These are phyloP conservation scores for Ophthalmolycus amberensis DNA, from an alignment of 2,113 vertebrate species.

Conservation along the genomic window DNA sequence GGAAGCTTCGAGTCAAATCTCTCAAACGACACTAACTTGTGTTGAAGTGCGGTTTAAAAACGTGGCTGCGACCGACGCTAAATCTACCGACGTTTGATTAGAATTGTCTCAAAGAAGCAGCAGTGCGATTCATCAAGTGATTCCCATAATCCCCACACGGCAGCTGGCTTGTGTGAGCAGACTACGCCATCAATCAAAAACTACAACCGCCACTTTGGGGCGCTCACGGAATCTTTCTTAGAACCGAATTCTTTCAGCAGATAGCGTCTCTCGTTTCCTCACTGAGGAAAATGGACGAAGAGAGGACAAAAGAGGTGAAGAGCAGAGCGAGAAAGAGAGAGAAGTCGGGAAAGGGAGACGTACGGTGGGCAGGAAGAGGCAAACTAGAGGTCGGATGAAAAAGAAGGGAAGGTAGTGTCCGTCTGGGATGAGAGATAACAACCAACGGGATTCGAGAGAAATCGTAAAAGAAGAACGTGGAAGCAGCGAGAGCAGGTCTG, in stretches of 20 bases:
- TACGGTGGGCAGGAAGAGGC: neutral
- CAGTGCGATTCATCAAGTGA: neutral
- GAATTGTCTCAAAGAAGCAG: neutral
- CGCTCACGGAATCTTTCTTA: neutral
- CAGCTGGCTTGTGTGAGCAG: neutral
- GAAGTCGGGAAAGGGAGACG: neutral
- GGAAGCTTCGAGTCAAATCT: neutral
- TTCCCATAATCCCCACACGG: constrained; percentile 7
- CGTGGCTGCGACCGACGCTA: neutral
- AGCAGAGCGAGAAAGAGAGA: neutral
- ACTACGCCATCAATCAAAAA: neutral
- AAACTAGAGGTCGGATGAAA: neutral
- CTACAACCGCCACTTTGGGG: neutral
- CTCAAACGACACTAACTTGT: too few species aligned
- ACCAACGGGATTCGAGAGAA: too few species aligned
- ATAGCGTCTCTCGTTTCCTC: constrained; percentile 41
- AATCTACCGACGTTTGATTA: neutral
- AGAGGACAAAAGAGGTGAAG: constrained; percentile 6
- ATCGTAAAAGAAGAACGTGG: neutral
- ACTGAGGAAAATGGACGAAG: neutral
- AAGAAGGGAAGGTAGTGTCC: neutral
- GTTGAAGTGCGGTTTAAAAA: neutral
- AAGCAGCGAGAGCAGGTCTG: neutral
- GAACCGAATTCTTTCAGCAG: neutral
- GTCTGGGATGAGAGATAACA: neutral